phyloP scores from a whole-genome alignment of 2,797 vertebrate genomes.

The Dallia pectoralis region DNA sequence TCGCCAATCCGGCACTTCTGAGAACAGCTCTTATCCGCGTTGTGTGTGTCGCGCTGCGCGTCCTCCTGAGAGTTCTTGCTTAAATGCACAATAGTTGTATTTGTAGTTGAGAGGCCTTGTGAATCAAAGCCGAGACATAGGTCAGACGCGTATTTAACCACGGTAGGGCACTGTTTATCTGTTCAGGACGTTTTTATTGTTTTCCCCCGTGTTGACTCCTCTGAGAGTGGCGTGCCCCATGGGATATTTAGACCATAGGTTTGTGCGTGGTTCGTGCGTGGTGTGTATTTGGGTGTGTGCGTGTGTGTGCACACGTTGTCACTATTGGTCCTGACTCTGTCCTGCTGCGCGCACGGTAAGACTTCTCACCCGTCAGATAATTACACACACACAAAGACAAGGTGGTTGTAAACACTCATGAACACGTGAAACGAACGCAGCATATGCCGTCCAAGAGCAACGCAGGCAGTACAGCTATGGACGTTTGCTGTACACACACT shows the following conservation, averaged over 20 bases:
- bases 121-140: neutral
- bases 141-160: neutral
- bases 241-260: neutral
- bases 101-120: neutral
- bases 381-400: constrained; percentile 3
- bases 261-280: neutral
- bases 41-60: too few species aligned
- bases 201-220: neutral
- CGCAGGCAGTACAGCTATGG: neutral
- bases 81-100: neutral
- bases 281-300: neutral
- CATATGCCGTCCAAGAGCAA: neutral
- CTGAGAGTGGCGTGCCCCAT: neutral
- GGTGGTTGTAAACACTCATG: neutral
- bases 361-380: neutral
- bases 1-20: too few species aligned
- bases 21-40: too few species aligned
- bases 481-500: neutral
- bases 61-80: too few species aligned
- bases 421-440: neutral
- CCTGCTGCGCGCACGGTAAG: constrained; percentile 9
- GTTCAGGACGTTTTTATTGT: neutral
- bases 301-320: neutral
- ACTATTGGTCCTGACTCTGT: constrained; percentile 1
- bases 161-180: neutral